Conservation (phyloP, 2,888 invertebrate genomes). For the Caenorhabditis zanzibari region DNA sequence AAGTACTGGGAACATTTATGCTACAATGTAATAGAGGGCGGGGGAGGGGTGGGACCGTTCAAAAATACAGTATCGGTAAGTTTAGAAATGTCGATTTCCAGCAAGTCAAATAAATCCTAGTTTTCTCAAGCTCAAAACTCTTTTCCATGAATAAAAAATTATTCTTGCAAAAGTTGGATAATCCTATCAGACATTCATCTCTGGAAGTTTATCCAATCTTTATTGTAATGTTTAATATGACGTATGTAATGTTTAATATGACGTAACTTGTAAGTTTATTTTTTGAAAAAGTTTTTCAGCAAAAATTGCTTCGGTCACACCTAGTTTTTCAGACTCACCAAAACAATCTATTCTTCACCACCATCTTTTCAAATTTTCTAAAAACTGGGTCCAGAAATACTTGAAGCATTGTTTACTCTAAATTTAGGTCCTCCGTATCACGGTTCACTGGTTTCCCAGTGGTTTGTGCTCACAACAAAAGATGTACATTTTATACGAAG, state of each 20-base stretch:
- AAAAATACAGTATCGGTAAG: neutral
- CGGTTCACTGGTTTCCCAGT: slow-evolving; percentile 48
- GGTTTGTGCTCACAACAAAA: slow-evolving; percentile 16
- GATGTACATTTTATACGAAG: slow-evolving; percentile 18
- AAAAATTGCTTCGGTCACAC: no score
- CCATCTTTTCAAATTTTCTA: neutral
- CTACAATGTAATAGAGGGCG: neutral
- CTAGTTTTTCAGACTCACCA: neutral
- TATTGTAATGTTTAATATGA: no score
- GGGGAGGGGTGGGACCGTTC: neutral
- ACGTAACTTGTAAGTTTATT: no score
- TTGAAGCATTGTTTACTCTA: slow-evolving; percentile 43
- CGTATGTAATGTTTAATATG: no score
- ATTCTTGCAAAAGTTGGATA: neutral
- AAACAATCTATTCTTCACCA: slow-evolving; percentile 3
- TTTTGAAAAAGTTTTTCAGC: no score
- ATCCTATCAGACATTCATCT: neutral
- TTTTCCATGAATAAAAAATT: no score
- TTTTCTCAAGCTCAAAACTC: no score
- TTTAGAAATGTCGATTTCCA: no score
- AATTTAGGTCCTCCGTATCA: slow-evolving; percentile 35
- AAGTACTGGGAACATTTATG: slow-evolving; percentile 17
- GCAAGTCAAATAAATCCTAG: no score
- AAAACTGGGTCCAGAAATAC: slow-evolving; percentile 15
- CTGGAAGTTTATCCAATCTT: neutral